A percentile compares a stretch with the other conserved stretches of the same genome.
phyloP scores from a whole-genome alignment of 1,140 invertebrate genomes.

The Brachystomella parvula region DNA sequence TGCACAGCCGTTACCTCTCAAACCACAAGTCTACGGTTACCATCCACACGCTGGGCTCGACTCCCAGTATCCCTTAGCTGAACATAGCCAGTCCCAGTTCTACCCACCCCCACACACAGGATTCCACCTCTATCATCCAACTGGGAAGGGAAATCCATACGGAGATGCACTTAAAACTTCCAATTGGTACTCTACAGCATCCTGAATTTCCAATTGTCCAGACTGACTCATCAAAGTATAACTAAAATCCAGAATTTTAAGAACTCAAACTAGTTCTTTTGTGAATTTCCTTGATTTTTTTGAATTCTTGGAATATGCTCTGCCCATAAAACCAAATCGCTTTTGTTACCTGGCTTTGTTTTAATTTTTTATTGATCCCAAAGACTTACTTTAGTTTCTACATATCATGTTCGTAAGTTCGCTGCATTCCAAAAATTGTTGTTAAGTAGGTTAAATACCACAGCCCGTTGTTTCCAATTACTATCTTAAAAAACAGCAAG shows the following conservation, averaged over 20 bases:
- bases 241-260: no score
- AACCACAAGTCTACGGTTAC: constrained; percentile 69
- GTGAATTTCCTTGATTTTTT: no score
- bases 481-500: background rate
- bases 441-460: no score
- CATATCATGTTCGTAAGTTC: no score
- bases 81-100: constrained; percentile 74
- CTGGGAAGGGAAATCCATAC: constrained; percentile 49
- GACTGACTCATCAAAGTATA: background rate
- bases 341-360: no score
- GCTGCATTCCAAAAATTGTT: no score
- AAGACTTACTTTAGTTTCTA: no score
- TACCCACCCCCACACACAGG: constrained; percentile 60
- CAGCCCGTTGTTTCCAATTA: background rate
- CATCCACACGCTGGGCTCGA: constrained; percentile 48
- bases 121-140: constrained; percentile 78
- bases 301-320: no score
- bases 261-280: no score
- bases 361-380: no score
- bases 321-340: no score
- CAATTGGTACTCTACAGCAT: constrained; percentile 68
- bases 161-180: constrained; percentile 48
- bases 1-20: constrained; percentile 68
- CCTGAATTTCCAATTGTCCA: constrained; percentile 46
- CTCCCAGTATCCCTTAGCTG: constrained; percentile 49